Conservation (phyloP, 2,797 vertebrate genomes). For the Astyanax mexicanus region DNA sequence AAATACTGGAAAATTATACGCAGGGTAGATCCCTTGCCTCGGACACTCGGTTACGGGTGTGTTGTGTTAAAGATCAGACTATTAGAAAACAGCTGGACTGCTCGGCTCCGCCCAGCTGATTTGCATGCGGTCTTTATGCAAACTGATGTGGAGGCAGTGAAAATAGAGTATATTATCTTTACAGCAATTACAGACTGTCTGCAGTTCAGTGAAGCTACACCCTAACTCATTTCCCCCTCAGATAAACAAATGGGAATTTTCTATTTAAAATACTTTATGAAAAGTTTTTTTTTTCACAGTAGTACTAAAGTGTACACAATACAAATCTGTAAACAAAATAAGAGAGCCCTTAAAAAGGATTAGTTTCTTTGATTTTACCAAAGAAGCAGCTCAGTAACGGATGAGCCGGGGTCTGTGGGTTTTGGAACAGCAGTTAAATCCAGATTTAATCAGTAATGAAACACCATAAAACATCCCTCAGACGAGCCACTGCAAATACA, state of each 20-base stretch:
- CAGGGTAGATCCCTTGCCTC: neutral
- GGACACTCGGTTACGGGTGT: neutral
- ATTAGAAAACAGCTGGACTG: no score
- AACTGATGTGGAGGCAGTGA: conserved; percentile 4
- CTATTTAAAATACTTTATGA: no score
- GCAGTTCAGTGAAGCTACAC: neutral
- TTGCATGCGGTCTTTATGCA: conserved; percentile 46
- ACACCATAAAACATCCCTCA: conserved; percentile 38
- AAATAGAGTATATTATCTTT: conserved; percentile 6
- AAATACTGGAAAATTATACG: neutral
- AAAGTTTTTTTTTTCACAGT: no score
- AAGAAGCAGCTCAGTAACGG: neutral
- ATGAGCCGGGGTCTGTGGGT: neutral
- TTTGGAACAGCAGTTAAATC: neutral
- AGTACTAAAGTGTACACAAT: no score
- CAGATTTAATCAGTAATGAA: conserved; percentile 69
- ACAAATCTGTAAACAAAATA: no score
- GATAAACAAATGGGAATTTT: no score
- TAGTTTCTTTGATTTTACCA: no score
- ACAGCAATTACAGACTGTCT: neutral
- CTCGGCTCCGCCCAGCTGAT: conserved; percentile 24
- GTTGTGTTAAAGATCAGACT: no score
- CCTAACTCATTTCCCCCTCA: neutral
- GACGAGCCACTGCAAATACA: neutral
- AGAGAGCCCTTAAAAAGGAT: no score